Percentiles rank a stretch among this genome's conserved stretches.
These are phyloP conservation scores for Bedellia somnulentella DNA, from an alignment of 2,888 invertebrate species.

Conservation along the genomic window DNA sequence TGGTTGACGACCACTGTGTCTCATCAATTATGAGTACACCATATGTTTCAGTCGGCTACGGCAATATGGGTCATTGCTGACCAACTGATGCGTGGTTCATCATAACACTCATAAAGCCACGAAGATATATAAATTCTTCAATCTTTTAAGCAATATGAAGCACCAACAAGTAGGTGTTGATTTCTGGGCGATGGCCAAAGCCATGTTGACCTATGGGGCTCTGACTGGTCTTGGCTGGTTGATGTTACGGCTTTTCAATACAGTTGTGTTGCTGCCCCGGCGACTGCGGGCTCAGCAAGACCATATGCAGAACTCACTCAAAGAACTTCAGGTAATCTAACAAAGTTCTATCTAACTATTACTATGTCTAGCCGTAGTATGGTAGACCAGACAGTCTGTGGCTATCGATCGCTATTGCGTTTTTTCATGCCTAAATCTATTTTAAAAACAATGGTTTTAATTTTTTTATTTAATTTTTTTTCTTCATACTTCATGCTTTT, in stretches of 20 bases:
- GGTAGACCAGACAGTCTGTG: background rate
- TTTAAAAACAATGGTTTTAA: too few species aligned
- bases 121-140: too few species aligned
- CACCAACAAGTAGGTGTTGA: slow-evolving; percentile 70
- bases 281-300: slow-evolving; percentile 60
- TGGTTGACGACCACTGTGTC: too few species aligned
- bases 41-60: too few species aligned
- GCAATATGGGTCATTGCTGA: too few species aligned
- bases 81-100: too few species aligned
- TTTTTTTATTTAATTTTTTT: too few species aligned
- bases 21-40: too few species aligned
- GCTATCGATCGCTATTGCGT: too few species aligned
- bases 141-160: slow-evolving; percentile 50
- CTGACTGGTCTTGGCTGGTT: slow-evolving; percentile 67
- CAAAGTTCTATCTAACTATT: slow-evolving; percentile 2
- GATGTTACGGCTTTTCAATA: slow-evolving; percentile 65
- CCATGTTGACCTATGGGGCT: slow-evolving; percentile 63
- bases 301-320: slow-evolving; percentile 44
- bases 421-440: too few species aligned
- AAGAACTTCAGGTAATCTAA: slow-evolving; percentile 53
- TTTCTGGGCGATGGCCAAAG: slow-evolving; percentile 66
- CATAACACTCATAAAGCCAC: too few species aligned
- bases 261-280: slow-evolving; percentile 66
- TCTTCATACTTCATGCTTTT: too few species aligned
- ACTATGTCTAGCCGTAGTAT: background rate